Evolutionary conservation across 2,888 invertebrate genomes (phyloP).

Genomic region (Xanthorhoe spadicearia): DNA sequence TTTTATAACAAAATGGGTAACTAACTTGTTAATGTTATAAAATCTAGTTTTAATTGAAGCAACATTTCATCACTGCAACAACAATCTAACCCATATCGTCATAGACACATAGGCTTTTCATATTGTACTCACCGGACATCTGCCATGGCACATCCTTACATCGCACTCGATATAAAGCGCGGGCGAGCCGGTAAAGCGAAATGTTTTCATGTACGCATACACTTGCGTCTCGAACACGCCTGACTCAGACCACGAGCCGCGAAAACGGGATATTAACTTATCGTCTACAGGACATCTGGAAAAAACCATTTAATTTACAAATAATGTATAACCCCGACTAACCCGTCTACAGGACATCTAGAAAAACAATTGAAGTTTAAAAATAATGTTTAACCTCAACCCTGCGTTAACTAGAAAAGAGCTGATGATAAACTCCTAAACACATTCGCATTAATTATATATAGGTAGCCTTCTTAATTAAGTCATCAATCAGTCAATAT

Average conservation of each 20-base stretch:
- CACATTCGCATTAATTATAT: too few relatives aligned
- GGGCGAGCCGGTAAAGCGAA: conserved; percentile 96
- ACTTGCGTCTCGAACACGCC: conserved; percentile 97
- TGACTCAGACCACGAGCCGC: conserved; percentile 96
- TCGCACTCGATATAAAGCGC: conserved; percentile 97
- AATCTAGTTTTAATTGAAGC: too few relatives aligned
- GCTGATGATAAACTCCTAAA: too few relatives aligned
- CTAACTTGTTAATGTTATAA: too few relatives aligned
- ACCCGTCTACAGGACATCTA: conserved; percentile 96
- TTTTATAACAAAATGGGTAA: too few relatives aligned
- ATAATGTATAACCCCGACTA: not conserved
- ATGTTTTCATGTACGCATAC: conserved; percentile 97
- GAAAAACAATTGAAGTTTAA: conserved; percentile 3
- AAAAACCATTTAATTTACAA: not conserved
- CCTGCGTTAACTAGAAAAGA: too few relatives aligned
- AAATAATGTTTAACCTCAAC: not conserved
- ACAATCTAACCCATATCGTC: too few relatives aligned
- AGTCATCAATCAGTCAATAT: too few relatives aligned
- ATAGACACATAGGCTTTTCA: not conserved
- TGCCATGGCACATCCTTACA: conserved; percentile 97
- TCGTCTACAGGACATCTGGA: conserved; percentile 95
- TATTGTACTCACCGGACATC: conserved; percentile 91
- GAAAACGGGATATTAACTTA: conserved; percentile 95
- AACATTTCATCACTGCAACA: too few relatives aligned
- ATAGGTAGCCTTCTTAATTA: too few relatives aligned